These are phyloP conservation scores for Ophion ventricosus DNA, from an alignment of 2,888 invertebrate species.

Conservation along the genomic window DNA sequence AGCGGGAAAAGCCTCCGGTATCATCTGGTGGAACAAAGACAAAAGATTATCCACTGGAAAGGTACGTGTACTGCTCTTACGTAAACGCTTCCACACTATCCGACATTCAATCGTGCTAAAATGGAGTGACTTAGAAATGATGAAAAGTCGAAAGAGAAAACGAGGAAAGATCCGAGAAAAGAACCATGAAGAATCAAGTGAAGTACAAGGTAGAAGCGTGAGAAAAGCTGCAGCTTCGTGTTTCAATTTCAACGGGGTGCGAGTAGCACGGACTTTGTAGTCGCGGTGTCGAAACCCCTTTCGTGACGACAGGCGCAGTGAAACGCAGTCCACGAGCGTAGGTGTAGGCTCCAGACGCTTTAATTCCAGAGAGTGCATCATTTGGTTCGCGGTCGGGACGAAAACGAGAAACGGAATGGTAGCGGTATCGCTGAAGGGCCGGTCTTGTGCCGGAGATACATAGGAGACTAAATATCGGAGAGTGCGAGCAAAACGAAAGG, in stretches of 20 bases:
- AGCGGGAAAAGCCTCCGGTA: slow-evolving; percentile 5
- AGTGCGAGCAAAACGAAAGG: slow-evolving; percentile 26
- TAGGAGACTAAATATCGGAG: slow-evolving; percentile 37
- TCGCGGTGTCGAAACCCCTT: background rate
- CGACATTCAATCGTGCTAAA: too few species aligned
- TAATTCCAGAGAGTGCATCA: slow-evolving; percentile 82
- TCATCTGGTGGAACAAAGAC: slow-evolving; percentile 38
- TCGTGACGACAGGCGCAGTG: background rate
- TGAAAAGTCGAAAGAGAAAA: background rate
- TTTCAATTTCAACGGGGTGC: slow-evolving; percentile 4
- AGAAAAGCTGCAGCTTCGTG: slow-evolving; percentile 40
- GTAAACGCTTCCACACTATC: too few species aligned
- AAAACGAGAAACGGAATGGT: slow-evolving; percentile 58
- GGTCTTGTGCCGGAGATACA: slow-evolving; percentile 25
- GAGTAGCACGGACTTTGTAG: slow-evolving; percentile 18
- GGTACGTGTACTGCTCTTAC: too few species aligned
- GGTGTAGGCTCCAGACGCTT: slow-evolving; percentile 75
- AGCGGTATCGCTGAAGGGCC: slow-evolving; percentile 70
- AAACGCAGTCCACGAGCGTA: slow-evolving; percentile 52
- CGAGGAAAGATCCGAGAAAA: slow-evolving; percentile 14
- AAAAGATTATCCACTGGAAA: too few species aligned
- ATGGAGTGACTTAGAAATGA: too few species aligned
- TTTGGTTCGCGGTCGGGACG: slow-evolving; percentile 76
- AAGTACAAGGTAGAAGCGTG: slow-evolving; percentile 18
- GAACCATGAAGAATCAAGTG: slow-evolving; percentile 1